phyloP scores from a whole-genome alignment of 2,797 vertebrate species.

The Lates japonicus region DNA sequence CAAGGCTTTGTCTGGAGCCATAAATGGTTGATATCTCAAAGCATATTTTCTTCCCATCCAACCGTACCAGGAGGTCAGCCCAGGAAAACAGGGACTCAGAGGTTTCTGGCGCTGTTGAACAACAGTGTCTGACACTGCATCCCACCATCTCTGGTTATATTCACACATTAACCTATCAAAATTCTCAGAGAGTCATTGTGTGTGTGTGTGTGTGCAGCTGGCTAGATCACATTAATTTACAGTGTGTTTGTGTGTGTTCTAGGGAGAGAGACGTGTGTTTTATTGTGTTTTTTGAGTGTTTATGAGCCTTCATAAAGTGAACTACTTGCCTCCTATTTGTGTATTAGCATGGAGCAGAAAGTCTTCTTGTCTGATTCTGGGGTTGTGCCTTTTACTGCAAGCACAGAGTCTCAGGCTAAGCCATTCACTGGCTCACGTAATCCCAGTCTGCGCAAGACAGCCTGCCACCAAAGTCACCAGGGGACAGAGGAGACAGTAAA shows the following conservation, averaged over 20 bases:
- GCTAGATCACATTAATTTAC: constrained; percentile 1
- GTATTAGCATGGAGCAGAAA: constrained; percentile 19
- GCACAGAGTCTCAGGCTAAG: constrained; percentile 50
- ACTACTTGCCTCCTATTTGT: constrained; percentile 19
- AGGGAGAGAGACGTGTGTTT: constrained; percentile 13
- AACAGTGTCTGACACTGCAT: constrained; percentile 65
- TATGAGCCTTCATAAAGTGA: constrained; percentile 39
- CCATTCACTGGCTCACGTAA: constrained; percentile 48
- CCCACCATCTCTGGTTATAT: constrained; percentile 62
- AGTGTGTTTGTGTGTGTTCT: constrained; percentile 27
- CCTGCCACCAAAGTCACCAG: constrained; percentile 44
- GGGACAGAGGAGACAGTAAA: constrained; percentile 32
- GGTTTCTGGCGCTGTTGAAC: constrained; percentile 54
- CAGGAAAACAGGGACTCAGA: constrained; percentile 64
- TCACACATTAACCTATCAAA: constrained; percentile 57
- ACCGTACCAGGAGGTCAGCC: constrained; percentile 68
- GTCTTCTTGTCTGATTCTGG: constrained; percentile 43
- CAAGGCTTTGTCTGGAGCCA: constrained; percentile 69
- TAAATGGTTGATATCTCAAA: constrained; percentile 75
- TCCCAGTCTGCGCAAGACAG: constrained; percentile 40
- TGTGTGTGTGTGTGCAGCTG: neutral
- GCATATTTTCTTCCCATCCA: constrained; percentile 56
- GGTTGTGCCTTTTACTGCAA: constrained; percentile 44
- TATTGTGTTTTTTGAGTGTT: constrained; percentile 43
- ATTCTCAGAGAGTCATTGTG: constrained; percentile 28